Evolutionary conservation across 2,113 vertebrate species (phyloP).

Genomic region (Sebastes fasciatus): DNA sequence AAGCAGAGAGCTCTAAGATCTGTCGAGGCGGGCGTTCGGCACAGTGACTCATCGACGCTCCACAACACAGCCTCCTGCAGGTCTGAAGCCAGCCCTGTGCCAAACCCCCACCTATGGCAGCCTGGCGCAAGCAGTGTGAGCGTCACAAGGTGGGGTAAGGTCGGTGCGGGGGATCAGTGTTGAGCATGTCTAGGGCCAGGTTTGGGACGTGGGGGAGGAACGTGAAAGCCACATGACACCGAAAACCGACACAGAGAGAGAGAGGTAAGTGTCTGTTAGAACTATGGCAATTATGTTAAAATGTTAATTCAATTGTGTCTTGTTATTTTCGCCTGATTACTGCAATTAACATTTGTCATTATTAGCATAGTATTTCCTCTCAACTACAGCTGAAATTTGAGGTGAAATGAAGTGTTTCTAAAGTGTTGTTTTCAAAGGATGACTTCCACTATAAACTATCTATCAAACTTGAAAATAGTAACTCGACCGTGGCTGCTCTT

Average conservation of each 20-base stretch:
- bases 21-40: conserved; percentile 24
- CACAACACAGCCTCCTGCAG: conserved; percentile 66
- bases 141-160: conserved; percentile 31
- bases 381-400: background rate
- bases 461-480: conserved; percentile 3
- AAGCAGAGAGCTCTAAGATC: conserved; percentile 31
- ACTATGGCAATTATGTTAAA: background rate
- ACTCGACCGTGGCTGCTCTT: background rate
- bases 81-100: conserved; percentile 53
- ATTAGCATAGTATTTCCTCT: background rate
- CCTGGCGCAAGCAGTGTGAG: conserved; percentile 30
- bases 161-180: background rate
- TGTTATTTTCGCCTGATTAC: background rate
- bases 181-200: background rate
- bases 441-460: background rate
- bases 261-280: conserved; percentile 24
- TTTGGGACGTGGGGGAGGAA: background rate
- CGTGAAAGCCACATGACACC: background rate
- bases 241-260: conserved; percentile 11
- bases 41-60: conserved; percentile 68
- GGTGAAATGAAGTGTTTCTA: background rate
- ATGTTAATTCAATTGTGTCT: background rate
- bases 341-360: background rate
- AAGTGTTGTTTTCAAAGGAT: background rate
- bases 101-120: conserved; percentile 41